Conservation (phyloP, 2,113 vertebrate species). For the Poeciliopsis occidentalis region DNA sequence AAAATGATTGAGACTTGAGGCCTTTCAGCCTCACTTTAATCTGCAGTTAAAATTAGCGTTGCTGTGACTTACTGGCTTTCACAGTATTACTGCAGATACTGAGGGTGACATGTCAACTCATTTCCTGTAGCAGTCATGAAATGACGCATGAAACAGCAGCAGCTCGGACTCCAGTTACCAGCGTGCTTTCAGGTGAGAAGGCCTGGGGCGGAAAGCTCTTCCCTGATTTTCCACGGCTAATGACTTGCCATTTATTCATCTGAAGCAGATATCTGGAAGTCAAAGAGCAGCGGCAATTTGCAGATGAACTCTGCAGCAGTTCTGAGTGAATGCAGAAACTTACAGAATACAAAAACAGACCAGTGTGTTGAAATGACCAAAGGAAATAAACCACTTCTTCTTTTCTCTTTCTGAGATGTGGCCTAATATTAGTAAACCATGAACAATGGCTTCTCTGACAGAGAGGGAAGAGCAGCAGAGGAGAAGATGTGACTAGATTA, state of each 20-base stretch:
- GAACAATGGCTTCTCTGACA: slow-evolving; percentile 56
- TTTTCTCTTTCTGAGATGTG: slow-evolving; percentile 10
- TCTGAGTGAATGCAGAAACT: slow-evolving; percentile 12
- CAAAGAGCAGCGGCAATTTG: not conserved
- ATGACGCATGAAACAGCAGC: not conserved
- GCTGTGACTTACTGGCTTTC: not conserved
- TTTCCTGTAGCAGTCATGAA: slow-evolving; percentile 50
- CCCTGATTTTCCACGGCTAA: not conserved
- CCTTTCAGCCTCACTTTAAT: not conserved
- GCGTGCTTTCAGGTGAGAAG: not conserved
- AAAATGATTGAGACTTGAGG: not conserved
- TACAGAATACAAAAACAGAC: slow-evolving; percentile 31
- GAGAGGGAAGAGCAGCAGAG: slow-evolving; percentile 12
- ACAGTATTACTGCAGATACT: slow-evolving; percentile 10
- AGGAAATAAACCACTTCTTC: slow-evolving; percentile 10
- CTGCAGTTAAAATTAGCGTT: not conserved
- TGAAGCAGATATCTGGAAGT: not conserved
- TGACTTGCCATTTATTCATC: not conserved
- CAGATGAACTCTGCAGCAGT: slow-evolving; percentile 4
- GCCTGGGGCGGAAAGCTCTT: not conserved
- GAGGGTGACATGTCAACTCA: not conserved
- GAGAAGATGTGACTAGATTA: slow-evolving; percentile 28
- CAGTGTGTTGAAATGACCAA: slow-evolving; percentile 30
- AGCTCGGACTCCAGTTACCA: not conserved
- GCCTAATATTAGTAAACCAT: slow-evolving; percentile 41